Evolutionary conservation across 2,888 invertebrate genomes (phyloP).

Genomic region (Actias luna): DNA sequence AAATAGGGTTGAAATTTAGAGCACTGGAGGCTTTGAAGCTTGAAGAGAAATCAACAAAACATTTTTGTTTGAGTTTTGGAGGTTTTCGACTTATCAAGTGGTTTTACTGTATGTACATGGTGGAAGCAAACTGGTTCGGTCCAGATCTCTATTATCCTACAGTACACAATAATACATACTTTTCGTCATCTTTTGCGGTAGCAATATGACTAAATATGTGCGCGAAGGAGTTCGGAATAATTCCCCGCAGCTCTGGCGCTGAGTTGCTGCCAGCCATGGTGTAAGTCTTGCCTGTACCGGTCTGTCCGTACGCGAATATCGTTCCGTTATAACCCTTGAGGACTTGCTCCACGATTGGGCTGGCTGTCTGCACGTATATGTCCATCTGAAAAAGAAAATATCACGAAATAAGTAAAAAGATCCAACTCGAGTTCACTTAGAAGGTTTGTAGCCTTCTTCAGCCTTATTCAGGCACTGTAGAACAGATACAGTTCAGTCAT

Average conservation of each 20-base stretch:
- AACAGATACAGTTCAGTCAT: too few species aligned
- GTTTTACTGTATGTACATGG: too few species aligned
- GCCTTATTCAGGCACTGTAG: too few species aligned
- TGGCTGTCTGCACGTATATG: conserved; percentile 97
- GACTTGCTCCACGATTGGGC: conserved; percentile 98
- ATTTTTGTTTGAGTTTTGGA: too few species aligned
- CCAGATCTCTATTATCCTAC: too few species aligned
- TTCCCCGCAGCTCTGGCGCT: conserved; percentile 94
- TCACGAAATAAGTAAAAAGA: background rate
- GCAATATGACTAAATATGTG: conserved; percentile 99
- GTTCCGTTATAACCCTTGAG: conserved; percentile 98
- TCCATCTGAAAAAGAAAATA: conserved; percentile 84
- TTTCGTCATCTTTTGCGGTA: conserved; percentile 93
- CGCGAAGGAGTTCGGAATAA: conserved; percentile 99
- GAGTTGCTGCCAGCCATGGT: conserved; percentile 97
- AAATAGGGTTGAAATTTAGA: too few species aligned
- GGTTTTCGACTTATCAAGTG: too few species aligned
- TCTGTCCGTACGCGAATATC: conserved; percentile 94
- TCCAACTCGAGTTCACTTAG: too few species aligned
- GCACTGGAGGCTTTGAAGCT: too few species aligned
- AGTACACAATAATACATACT: conserved; percentile 83
- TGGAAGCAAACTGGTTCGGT: too few species aligned
- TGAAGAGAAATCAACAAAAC: too few species aligned
- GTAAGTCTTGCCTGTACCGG: conserved; percentile 99
- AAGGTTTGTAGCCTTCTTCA: too few species aligned